These are phyloP conservation scores for Cryptops parisi DNA, from an alignment of 2,888 invertebrate genomes.

Conservation along the genomic window DNA sequence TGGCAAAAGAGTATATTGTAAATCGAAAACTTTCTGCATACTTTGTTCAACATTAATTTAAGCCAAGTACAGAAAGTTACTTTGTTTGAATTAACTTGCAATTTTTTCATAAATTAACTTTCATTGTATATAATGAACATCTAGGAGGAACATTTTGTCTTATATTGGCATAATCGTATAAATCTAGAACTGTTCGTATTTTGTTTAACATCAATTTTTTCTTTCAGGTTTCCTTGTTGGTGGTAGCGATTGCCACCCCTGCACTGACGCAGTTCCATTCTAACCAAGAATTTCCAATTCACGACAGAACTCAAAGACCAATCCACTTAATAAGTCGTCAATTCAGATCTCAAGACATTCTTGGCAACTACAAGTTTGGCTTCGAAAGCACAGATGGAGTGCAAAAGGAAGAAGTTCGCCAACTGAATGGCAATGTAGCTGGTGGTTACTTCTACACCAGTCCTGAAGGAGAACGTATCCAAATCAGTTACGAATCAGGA, in stretches of 20 bases:
- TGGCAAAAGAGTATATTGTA: too few relatives aligned
- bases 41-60: too few relatives aligned
- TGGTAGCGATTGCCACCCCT: not conserved
- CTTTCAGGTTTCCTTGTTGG: not conserved
- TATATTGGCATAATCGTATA: too few relatives aligned
- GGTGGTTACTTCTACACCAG: slow-evolving; percentile 9
- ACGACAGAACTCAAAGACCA: slow-evolving; percentile 1
- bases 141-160: too few relatives aligned
- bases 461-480: slow-evolving; percentile 5
- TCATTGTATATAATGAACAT: too few relatives aligned
- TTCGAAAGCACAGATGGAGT: slow-evolving; percentile 8
- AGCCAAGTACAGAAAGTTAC: too few relatives aligned
- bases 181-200: too few relatives aligned
- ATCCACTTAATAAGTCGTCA: not conserved
- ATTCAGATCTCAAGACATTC: slow-evolving; percentile 6
- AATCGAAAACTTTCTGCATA: too few relatives aligned
- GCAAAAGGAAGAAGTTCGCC: not conserved
- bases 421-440: slow-evolving; percentile 2
- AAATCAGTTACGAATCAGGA: slow-evolving; percentile 8
- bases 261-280: not conserved
- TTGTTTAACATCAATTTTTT: too few relatives aligned
- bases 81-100: too few relatives aligned
- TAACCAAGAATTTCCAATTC: not conserved
- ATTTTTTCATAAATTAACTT: too few relatives aligned
- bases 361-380: slow-evolving; percentile 10